Percentiles rank a stretch among this genome's conserved stretches.
Evolutionary conservation across 2,113 vertebrate species (phyloP).

Genomic region (Coturnix japonica): DNA sequence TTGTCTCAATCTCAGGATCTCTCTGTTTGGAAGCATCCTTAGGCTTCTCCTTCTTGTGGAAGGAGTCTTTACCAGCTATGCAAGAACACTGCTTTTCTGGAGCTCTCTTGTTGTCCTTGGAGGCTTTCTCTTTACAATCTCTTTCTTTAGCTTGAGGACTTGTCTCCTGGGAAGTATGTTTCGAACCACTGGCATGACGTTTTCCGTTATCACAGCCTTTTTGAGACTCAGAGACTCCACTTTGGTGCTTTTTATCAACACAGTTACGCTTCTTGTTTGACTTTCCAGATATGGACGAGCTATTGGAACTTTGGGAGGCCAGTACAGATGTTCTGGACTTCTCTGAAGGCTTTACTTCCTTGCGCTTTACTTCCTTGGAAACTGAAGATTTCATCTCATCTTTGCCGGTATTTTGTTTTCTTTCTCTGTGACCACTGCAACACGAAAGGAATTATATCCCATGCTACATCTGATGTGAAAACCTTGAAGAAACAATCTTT

Average conservation of each 20-base stretch:
- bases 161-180: not conserved
- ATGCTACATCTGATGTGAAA: not conserved
- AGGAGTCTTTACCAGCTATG: not conserved
- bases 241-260: not conserved
- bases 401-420: conserved; percentile 4
- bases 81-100: not conserved
- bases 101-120: not conserved
- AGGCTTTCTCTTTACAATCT: not conserved
- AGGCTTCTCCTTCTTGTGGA: not conserved
- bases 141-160: not conserved
- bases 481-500: not conserved
- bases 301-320: not conserved
- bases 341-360: not conserved
- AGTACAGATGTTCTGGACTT: not conserved
- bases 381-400: not conserved
- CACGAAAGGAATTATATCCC: not conserved
- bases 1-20: not conserved
- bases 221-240: not conserved
- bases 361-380: conserved; percentile 15
- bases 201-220: not conserved
- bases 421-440: not conserved
- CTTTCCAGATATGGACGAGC: not conserved
- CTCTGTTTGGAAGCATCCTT: not conserved
- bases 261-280: not conserved
- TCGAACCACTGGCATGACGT: not conserved